Conservation (phyloP, 2,888 invertebrate species). For the Labia minor region DNA sequence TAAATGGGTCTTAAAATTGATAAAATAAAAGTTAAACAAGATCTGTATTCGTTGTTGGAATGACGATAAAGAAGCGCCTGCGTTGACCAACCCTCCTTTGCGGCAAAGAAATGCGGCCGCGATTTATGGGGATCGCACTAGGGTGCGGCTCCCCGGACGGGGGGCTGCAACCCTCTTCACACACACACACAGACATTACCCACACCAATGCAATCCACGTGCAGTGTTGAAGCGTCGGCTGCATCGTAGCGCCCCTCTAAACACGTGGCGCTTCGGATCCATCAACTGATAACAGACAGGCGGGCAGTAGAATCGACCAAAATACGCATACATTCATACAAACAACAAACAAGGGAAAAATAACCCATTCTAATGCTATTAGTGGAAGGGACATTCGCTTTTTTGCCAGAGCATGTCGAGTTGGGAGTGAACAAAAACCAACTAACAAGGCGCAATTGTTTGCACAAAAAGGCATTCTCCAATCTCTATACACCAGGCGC, state of each 20-base stretch:
- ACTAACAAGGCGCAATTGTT: constrained; percentile 13
- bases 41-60: no score
- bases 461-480: neutral
- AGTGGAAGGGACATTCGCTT: neutral
- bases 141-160: no score
- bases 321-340: neutral
- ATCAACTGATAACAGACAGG: neutral
- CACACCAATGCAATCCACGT: neutral
- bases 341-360: constrained; percentile 4
- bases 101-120: constrained; percentile 13
- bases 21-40: no score
- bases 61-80: no score
- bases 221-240: neutral
- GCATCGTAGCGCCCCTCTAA: neutral
- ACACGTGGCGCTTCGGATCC: neutral
- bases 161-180: neutral
- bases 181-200: neutral
- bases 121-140: neutral
- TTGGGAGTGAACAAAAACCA: constrained; percentile 13
- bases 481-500: no score
- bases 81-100: neutral
- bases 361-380: constrained; percentile 13
- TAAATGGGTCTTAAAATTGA: no score
- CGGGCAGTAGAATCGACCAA: neutral
- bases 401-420: neutral